Conservation (phyloP, 2,797 vertebrate genomes). For the Sarcophilus harrisii region DNA sequence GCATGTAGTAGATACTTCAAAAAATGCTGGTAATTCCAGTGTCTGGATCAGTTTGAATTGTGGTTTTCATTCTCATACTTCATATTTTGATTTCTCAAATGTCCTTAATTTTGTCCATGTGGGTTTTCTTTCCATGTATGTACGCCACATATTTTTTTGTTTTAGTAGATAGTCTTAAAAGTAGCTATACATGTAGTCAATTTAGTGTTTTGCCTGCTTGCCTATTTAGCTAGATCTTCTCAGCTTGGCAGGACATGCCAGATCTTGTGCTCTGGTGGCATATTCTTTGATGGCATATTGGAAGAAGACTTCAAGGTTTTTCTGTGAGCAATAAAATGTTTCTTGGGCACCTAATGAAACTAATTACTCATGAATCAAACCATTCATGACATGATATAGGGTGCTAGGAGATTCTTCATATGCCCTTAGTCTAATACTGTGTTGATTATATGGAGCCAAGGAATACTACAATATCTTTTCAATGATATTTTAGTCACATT, state of each 20-base stretch:
- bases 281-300: not conserved
- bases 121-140: not conserved
- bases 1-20: not conserved
- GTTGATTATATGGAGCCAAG: not conserved
- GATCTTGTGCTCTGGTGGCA: not conserved
- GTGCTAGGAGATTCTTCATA: not conserved
- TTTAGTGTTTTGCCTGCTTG: not conserved
- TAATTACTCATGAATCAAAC: not conserved
- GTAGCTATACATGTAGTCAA: not conserved
- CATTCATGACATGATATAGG: not conserved
- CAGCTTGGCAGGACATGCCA: not conserved
- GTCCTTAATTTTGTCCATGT: not conserved
- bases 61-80: not conserved
- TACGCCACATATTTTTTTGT: not conserved
- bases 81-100: not conserved
- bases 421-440: not conserved
- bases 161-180: not conserved
- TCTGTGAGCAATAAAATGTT: not conserved
- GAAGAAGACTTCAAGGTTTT: not conserved
- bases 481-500: not conserved
- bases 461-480: not conserved
- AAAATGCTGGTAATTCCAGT: not conserved
- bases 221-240: not conserved
- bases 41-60: not conserved
- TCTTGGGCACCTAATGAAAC: not conserved